phyloP scores from a whole-genome alignment of 2,888 invertebrate species.

The Fragum sueziense region DNA sequence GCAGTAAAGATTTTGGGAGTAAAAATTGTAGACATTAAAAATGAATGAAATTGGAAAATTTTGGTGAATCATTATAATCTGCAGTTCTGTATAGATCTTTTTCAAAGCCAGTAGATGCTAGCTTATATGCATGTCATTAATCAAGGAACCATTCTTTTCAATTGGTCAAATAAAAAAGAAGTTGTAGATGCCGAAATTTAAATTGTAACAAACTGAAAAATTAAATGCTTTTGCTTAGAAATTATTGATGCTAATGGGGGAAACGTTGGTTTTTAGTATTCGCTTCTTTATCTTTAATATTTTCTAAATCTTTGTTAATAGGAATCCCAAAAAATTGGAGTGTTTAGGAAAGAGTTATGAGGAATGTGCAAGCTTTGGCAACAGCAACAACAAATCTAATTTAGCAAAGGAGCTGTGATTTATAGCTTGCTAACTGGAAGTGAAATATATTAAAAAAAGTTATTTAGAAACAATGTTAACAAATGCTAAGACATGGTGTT shows the following conservation, averaged over 20 bases:
- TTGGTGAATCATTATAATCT: conserved; percentile 27
- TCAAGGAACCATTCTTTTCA: too few species aligned
- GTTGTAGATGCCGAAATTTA: not conserved
- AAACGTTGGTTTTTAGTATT: not conserved
- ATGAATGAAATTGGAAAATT: not conserved
- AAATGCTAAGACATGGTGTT: conserved; percentile 22
- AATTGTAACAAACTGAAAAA: not conserved
- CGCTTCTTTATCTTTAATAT: not conserved
- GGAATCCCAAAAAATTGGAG: too few species aligned
- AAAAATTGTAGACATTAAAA: not conserved
- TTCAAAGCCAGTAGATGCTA: too few species aligned
- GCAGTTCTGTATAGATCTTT: too few species aligned
- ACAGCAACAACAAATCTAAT: not conserved
- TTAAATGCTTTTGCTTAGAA: too few species aligned
- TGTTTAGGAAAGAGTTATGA: too few species aligned
- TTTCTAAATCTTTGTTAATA: too few species aligned
- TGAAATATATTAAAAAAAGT: conserved; percentile 11
- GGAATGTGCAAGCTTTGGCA: not conserved
- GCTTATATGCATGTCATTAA: too few species aligned
- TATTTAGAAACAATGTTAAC: conserved; percentile 8
- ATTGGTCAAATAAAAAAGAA: not conserved
- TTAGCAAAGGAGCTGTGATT: not conserved
- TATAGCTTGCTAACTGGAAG: not conserved
- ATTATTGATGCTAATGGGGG: not conserved
- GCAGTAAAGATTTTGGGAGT: not conserved